Evolutionary conservation across 2,888 invertebrate species (phyloP).

Genomic region (Drosophila prolongata): DNA sequence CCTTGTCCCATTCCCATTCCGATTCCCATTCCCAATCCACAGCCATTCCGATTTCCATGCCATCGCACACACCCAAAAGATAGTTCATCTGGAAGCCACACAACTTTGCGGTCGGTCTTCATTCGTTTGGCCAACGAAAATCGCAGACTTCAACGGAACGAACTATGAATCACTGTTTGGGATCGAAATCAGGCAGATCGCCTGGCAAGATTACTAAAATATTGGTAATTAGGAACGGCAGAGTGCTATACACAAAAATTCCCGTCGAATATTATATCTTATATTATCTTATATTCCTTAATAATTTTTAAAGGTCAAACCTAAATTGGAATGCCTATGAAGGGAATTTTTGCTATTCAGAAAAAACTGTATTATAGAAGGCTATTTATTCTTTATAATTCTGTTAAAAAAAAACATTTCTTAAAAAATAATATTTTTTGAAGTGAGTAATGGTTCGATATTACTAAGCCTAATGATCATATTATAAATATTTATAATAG

Average conservation of each 20-base stretch:
- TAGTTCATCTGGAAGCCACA: slow-evolving; percentile 63
- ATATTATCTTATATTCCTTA: too few relatives aligned
- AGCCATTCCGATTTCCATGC: slow-evolving; percentile 7
- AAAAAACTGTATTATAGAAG: too few relatives aligned
- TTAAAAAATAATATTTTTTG: too few relatives aligned
- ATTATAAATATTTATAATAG: too few relatives aligned
- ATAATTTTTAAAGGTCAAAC: background rate
- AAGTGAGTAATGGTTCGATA: too few relatives aligned
- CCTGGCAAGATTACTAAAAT: slow-evolving; percentile 42
- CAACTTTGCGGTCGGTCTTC: slow-evolving; percentile 60
- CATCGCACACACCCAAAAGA: slow-evolving; percentile 32
- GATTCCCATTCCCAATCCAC: slow-evolving; percentile 1
- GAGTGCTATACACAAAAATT: slow-evolving; percentile 31
- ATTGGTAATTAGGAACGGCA: slow-evolving; percentile 59
- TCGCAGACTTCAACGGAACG: slow-evolving; percentile 33
- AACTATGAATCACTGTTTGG: slow-evolving; percentile 53
- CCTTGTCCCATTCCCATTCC: slow-evolving; percentile 17
- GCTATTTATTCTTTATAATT: too few relatives aligned
- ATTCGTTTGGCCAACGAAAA: slow-evolving; percentile 20
- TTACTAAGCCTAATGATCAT: too few relatives aligned
- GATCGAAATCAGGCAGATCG: slow-evolving; percentile 36
- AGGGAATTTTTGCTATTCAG: too few relatives aligned
- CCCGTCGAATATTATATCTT: too few relatives aligned
- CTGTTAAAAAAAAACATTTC: too few relatives aligned
- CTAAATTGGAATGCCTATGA: background rate